Percentiles rank a stretch among this genome's conserved stretches.
phyloP scores from a whole-genome alignment of 2,113 vertebrate species.

The Ochotona princeps region DNA sequence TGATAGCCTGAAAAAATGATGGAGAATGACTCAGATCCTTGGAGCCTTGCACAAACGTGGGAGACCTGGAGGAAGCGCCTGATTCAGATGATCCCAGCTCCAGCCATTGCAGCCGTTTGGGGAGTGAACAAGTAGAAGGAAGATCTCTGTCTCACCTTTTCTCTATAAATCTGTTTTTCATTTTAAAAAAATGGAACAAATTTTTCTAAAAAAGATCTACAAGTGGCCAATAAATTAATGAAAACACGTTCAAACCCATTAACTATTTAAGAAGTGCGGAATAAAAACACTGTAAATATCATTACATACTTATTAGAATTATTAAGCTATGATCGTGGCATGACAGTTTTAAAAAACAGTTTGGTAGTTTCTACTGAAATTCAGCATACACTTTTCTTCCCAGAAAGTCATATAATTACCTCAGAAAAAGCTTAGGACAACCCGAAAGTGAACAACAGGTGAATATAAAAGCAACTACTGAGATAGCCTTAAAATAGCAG shows the following conservation, averaged over 20 bases:
- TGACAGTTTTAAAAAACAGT: not conserved
- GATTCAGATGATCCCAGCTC: too few relatives aligned
- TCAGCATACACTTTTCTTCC: not conserved
- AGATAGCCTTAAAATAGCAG: not conserved
- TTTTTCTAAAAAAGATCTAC: not conserved
- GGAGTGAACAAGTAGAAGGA: too few relatives aligned
- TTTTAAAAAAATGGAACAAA: too few relatives aligned
- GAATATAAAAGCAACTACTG: not conserved
- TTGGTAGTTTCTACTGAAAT: not conserved
- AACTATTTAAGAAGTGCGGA: not conserved
- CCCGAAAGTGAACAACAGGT: not conserved
- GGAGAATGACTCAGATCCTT: too few relatives aligned
- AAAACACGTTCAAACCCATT: not conserved
- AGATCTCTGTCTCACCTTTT: too few relatives aligned
- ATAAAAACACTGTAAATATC: not conserved
- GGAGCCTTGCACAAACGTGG: too few relatives aligned
- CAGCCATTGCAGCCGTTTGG: too few relatives aligned
- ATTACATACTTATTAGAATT: not conserved
- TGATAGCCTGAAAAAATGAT: too few relatives aligned
- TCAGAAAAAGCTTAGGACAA: not conserved
- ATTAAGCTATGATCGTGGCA: not conserved
- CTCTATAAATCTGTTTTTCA: too few relatives aligned
- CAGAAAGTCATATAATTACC: not conserved
- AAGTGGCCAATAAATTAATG: not conserved
- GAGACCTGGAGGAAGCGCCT: too few relatives aligned